A percentile compares a stretch with the other conserved stretches of the same genome.
Conservation (phyloP, 2,113 vertebrate species). For the Macrotus californicus region DNA sequence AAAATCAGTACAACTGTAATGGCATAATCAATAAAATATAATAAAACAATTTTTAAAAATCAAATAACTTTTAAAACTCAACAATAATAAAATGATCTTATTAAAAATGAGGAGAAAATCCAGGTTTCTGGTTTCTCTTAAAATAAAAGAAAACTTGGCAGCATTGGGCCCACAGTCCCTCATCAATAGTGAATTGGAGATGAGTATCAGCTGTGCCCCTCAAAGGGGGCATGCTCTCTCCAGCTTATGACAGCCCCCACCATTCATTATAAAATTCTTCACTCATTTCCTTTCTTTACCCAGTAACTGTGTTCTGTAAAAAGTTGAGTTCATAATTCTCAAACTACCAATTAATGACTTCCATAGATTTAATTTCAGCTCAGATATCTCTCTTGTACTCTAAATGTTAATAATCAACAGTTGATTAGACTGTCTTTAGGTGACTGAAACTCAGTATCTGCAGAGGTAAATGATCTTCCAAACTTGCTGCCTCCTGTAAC, state of each 20-base stretch:
- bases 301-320: background rate
- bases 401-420: background rate
- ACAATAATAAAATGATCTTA: background rate
- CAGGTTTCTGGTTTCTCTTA: background rate
- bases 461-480: background rate
- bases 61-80: too few relatives aligned
- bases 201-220: background rate
- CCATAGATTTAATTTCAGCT: background rate
- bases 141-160: background rate
- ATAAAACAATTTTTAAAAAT: too few relatives aligned
- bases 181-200: background rate
- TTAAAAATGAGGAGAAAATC: background rate
- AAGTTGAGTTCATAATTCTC: background rate
- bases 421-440: background rate
- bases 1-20: too few relatives aligned
- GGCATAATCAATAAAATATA: too few relatives aligned
- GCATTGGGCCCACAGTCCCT: too few relatives aligned
- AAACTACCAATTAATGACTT: background rate
- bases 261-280: background rate
- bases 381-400: background rate
- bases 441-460: background rate
- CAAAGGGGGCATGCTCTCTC: background rate
- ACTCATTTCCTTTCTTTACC: background rate
- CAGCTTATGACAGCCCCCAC: background rate
- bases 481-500: background rate